Evolutionary conservation across 2,797 vertebrate species (phyloP), one percentile per base, ranked within the genome.

Genomic region (Pogoniulus pusillus): DNA sequence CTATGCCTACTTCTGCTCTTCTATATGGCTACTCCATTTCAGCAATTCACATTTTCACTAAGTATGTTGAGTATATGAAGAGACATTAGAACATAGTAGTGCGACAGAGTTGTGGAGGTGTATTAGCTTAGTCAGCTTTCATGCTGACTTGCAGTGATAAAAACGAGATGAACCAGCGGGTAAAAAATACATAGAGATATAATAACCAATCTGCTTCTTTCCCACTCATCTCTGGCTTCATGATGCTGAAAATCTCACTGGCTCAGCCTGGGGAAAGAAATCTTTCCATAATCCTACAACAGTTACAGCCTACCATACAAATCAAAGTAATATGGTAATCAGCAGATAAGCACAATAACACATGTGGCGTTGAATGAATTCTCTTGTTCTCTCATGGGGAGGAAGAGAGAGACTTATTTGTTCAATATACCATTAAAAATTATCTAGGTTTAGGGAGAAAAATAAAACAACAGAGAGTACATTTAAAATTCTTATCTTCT

Each of bases 291-390:
- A 95, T 95, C 94, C 96, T 95, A 71, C 35, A 95, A 87, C 92
- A 97, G 80, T 92, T 95, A 87, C 95, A 96, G 96, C 96, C 96
- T 96, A 92, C 93, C 94, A 93, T 87, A 94, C 93, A 92, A 97
- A 97, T 97, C 95, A 96, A 94, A 94, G 90, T 91, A 96, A 97
- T 95, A 96, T 92, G 83, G 94, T 96, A 96, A 97, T 96, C 95
- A 96, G 90, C 55, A 93, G 96, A 97, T 96, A 96, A 95, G 93
- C 95, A 83, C 90, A 89, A 83, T 54, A 91, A 94, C 93, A 95
- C 96, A 90, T 92, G 95, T 93, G 91, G 95, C 3, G 87, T 94
- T 95, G 96, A 85, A 97, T 96, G 94, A 97, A 96, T 85, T 95
- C 95, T 96, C 96, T 96, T 96, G 91, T 97, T 96, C 93, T 97